Conservation (phyloP, 2,113 vertebrate species). For the Crotalus viridis region DNA sequence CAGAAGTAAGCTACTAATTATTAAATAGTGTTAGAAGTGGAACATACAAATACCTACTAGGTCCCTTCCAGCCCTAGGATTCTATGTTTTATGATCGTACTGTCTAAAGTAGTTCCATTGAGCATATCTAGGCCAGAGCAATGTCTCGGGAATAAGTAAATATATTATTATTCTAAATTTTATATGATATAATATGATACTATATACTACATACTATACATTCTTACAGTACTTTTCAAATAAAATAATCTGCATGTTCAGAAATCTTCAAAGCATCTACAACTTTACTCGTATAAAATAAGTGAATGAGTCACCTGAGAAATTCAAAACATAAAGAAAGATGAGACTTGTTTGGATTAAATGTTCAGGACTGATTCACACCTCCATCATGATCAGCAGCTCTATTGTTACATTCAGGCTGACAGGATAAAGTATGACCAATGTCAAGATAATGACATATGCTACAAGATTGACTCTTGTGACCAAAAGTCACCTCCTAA, state of each 20-base stretch:
- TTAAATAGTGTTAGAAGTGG: background rate
- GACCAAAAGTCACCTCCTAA: background rate
- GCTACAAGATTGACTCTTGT: background rate
- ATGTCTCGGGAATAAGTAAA: background rate
- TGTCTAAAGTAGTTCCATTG: background rate
- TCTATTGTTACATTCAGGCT: background rate
- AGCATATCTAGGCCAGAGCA: background rate
- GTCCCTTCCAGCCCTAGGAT: no score
- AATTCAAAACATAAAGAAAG: background rate
- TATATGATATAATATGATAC: no score
- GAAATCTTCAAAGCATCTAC: background rate
- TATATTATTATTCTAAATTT: background rate
- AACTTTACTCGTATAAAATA: background rate
- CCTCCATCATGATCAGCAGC: background rate
- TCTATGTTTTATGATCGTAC: background rate
- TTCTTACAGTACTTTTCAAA: no score
- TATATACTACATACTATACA: no score
- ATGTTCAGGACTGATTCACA: background rate
- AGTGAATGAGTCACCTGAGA: background rate
- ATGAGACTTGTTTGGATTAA: background rate
- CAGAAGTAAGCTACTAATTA: no score
- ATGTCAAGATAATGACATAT: background rate
- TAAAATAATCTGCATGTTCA: background rate
- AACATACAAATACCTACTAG: background rate
- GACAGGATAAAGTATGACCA: background rate